Evolutionary conservation across 2,888 invertebrate genomes (phyloP).

Genomic region (Amblyteles armatorius): DNA sequence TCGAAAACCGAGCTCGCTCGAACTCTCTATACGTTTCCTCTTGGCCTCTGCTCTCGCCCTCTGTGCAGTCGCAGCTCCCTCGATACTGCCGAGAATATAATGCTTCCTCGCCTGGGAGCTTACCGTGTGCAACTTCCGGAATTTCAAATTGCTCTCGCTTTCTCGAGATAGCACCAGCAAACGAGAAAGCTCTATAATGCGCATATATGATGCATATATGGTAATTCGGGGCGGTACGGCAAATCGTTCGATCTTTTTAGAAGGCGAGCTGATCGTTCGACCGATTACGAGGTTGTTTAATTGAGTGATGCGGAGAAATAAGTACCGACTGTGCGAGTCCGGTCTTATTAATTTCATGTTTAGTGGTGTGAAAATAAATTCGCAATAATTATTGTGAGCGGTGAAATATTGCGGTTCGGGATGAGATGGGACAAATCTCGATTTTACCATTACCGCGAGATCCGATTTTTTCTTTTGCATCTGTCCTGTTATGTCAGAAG

Average conservation of each 20-base stretch:
- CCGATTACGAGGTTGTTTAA: too few relatives aligned
- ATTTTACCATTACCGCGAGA: too few relatives aligned
- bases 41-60: conserved; percentile 3
- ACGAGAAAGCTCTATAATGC: background rate
- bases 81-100: conserved; percentile 47
- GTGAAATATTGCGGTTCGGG: too few relatives aligned
- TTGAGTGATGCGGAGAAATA: too few relatives aligned
- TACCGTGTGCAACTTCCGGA: conserved; percentile 49
- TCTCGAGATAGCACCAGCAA: conserved; percentile 17
- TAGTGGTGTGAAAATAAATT: too few relatives aligned
- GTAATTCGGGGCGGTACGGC: background rate
- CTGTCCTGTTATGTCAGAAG: too few relatives aligned
- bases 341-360: too few relatives aligned
- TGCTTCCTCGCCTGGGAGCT: background rate
- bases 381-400: too few relatives aligned
- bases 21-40: conserved; percentile 18
- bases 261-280: too few relatives aligned
- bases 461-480: too few relatives aligned
- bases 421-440: too few relatives aligned
- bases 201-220: background rate
- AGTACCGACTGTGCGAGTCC: too few relatives aligned
- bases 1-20: conserved; percentile 27
- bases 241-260: background rate
- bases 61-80: background rate
- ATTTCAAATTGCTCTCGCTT: conserved; percentile 58